Conservation (phyloP, 2,797 vertebrate species). For the Morus bassanus region DNA sequence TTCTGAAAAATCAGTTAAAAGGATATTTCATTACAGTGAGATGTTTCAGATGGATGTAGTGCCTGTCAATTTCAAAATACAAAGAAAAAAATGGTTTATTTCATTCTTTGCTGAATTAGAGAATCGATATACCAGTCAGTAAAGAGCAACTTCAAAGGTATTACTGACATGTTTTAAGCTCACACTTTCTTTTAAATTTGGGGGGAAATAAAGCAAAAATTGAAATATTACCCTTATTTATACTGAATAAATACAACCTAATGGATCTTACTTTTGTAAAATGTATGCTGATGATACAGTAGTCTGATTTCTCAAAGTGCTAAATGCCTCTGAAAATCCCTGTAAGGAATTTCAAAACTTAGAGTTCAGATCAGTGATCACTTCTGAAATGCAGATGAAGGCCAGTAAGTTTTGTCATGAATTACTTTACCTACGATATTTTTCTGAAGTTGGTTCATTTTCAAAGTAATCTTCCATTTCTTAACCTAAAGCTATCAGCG, state of each 20-base stretch:
- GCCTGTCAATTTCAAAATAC: background rate
- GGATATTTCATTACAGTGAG: background rate
- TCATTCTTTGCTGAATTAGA: background rate
- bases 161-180: background rate
- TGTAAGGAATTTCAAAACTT: background rate
- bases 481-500: constrained; percentile 77
- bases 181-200: background rate
- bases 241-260: background rate
- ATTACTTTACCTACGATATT: background rate
- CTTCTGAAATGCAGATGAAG: background rate
- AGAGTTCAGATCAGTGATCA: background rate
- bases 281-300: background rate
- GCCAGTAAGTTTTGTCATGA: background rate
- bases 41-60: constrained; percentile 15
- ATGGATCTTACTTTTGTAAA: background rate
- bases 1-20: constrained; percentile 51
- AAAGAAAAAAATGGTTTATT: background rate
- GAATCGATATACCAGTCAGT: background rate
- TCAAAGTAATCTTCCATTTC: constrained; percentile 3
- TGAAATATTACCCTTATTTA: background rate
- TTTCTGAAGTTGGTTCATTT: background rate
- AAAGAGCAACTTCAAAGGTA: background rate
- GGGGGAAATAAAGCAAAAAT: background rate
- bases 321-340: background rate
- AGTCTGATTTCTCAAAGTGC: background rate